These are phyloP conservation scores for Suillia variegata DNA, from an alignment of 2,888 invertebrate genomes.

Conservation along the genomic window DNA sequence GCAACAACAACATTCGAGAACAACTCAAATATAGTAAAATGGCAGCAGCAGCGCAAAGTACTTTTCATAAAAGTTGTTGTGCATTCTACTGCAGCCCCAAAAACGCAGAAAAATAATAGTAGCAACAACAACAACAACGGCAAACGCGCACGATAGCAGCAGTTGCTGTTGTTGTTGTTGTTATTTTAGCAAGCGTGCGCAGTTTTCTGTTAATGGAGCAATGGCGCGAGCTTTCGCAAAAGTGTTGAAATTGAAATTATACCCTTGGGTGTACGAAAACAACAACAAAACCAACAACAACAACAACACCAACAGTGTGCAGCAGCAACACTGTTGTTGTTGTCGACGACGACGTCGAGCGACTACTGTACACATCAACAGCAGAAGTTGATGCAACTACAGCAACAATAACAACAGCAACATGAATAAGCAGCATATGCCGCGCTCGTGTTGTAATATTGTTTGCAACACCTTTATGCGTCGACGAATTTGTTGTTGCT, in stretches of 20 bases:
- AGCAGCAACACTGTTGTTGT: no score
- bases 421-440: not conserved
- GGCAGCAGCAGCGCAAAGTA: no score
- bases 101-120: no score
- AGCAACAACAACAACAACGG: no score
- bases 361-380: not conserved
- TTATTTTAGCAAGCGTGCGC: no score
- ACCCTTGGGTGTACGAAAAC: slow-evolving; percentile 36
- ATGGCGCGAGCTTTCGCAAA: slow-evolving; percentile 37
- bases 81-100: no score
- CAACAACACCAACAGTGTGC: not conserved
- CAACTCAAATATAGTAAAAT: not conserved
- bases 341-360: no score
- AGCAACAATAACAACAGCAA: not conserved
- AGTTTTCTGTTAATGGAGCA: no score
- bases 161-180: no score
- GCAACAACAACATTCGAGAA: not conserved
- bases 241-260: slow-evolving; percentile 55
- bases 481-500: not conserved
- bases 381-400: not conserved
- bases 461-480: no score
- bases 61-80: no score
- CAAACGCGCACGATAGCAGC: no score
- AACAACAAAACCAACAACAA: not conserved
- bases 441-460: not conserved